phyloP scores from a whole-genome alignment of 2,888 invertebrate genomes.

The Dryadula phaetusa region DNA sequence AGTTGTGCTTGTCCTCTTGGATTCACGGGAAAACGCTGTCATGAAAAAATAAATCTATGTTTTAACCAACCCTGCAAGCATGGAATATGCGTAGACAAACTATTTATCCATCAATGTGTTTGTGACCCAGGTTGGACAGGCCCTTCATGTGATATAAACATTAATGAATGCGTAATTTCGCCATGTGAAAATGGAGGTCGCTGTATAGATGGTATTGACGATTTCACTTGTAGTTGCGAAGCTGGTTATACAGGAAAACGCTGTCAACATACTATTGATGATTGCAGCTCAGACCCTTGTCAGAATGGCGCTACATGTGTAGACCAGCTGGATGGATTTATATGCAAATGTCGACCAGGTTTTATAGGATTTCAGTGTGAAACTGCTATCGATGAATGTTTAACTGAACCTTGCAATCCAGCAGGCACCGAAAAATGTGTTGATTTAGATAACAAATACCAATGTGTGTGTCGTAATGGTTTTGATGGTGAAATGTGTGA shows the following conservation, averaged over 20 bases:
- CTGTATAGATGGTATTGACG: slow-evolving; percentile 94
- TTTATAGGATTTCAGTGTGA: slow-evolving; percentile 97
- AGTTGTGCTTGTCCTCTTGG: slow-evolving; percentile 96
- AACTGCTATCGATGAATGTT: slow-evolving; percentile 95
- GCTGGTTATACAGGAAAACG: slow-evolving; percentile 97
- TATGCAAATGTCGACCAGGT: slow-evolving; percentile 96
- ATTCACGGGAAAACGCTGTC: slow-evolving; percentile 97
- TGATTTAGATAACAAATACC: slow-evolving; percentile 93
- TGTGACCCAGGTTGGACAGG: slow-evolving; percentile 97
- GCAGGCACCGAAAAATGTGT: slow-evolving; percentile 95
- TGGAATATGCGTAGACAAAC: slow-evolving; percentile 95
- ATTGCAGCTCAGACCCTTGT: slow-evolving; percentile 95
- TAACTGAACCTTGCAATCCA: slow-evolving; percentile 95
- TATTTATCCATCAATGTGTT: slow-evolving; percentile 93
- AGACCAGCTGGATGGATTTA: slow-evolving; percentile 95
- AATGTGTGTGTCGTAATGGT: slow-evolving; percentile 95
- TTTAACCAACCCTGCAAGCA: slow-evolving; percentile 95
- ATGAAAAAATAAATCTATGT: slow-evolving; percentile 97
- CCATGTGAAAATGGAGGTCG: slow-evolving; percentile 97
- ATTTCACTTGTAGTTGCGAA: slow-evolving; percentile 94
- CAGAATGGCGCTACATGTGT: slow-evolving; percentile 95
- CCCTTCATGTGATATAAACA: slow-evolving; percentile 93
- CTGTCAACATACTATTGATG: slow-evolving; percentile 97
- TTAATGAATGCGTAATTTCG: slow-evolving; percentile 94
- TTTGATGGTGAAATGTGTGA: slow-evolving; percentile 94